Conservation (phyloP, 2,113 vertebrate species). For the Tringa solitaria region DNA sequence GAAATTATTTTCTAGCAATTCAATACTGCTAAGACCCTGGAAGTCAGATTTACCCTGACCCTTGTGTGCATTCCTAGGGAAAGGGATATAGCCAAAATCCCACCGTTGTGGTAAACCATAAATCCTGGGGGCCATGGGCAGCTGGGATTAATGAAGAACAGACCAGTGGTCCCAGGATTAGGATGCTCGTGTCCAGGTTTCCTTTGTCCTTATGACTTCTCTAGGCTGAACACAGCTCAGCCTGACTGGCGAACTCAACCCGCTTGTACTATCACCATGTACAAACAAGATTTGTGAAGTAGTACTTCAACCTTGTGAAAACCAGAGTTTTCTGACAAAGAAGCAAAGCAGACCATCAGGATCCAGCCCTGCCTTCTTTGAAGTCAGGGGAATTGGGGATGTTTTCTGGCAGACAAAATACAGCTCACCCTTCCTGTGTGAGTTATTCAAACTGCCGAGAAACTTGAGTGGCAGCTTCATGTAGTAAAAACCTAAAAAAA, state of each 20-base stretch:
- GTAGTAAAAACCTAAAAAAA: not conserved
- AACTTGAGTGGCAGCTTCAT: constrained; percentile 21
- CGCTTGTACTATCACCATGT: not conserved
- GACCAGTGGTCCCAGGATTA: not conserved
- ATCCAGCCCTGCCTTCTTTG: not conserved
- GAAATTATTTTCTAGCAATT: not conserved
- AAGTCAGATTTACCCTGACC: not conserved
- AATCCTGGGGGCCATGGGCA: not conserved
- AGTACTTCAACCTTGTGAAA: not conserved
- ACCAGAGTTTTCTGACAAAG: not conserved
- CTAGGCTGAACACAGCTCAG: not conserved
- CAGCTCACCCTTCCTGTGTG: constrained; percentile 12
- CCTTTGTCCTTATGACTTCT: not conserved
- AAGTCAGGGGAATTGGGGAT: not conserved
- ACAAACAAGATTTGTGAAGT: not conserved
- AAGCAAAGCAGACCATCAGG: not conserved
- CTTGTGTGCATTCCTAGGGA: not conserved
- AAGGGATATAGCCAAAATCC: not conserved
- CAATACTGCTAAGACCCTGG: not conserved
- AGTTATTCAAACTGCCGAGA: not conserved
- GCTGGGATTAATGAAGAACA: constrained; percentile 11
- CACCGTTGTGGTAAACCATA: not conserved
- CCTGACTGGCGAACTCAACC: not conserved
- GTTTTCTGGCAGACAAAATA: constrained; percentile 40
- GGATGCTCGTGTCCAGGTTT: not conserved